Evolutionary conservation across 2,888 invertebrate species (phyloP).

Genomic region (Ennomos erosarius): DNA sequence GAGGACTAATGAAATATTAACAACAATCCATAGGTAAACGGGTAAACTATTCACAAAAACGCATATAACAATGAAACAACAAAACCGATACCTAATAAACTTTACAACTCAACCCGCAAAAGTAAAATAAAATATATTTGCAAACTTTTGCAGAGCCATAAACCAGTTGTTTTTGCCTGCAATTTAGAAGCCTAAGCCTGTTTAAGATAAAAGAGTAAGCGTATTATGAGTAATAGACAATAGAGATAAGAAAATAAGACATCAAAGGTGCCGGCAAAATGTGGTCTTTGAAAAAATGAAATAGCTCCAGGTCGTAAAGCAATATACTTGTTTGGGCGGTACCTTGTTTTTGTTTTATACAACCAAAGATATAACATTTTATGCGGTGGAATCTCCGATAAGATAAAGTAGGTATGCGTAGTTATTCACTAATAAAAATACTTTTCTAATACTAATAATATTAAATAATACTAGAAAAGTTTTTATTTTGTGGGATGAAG

Average conservation of each 20-base stretch:
- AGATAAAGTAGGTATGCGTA: conserved; percentile 20
- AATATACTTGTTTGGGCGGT: conserved; percentile 31
- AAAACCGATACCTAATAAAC: conserved; percentile 41
- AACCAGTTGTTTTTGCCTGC: conserved; percentile 34
- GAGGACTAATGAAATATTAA: background rate
- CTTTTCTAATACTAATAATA: too few relatives aligned
- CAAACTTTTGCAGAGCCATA: conserved; percentile 40
- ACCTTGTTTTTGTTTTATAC: conserved; percentile 31
- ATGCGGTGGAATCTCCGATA: conserved; percentile 20
- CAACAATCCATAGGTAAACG: background rate
- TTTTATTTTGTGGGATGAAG: background rate
- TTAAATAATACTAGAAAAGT: background rate
- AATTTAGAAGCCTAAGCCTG: conserved; percentile 44
- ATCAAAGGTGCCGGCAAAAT: conserved; percentile 55
- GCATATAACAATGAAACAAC: conserved; percentile 17
- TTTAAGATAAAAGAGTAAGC: conserved; percentile 42
- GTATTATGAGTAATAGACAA: conserved; percentile 40
- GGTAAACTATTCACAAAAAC: conserved; percentile 12
- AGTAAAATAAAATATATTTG: conserved; percentile 36
- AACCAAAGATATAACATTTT: conserved; percentile 25
- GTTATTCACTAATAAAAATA: background rate
- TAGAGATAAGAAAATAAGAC: conserved; percentile 45
- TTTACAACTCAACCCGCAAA: conserved; percentile 36
- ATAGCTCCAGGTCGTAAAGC: conserved; percentile 28
- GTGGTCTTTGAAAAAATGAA: conserved; percentile 36